These are phyloP conservation scores for Alfaro cultratus DNA, from an alignment of 2,797 vertebrate genomes.

Conservation along the genomic window DNA sequence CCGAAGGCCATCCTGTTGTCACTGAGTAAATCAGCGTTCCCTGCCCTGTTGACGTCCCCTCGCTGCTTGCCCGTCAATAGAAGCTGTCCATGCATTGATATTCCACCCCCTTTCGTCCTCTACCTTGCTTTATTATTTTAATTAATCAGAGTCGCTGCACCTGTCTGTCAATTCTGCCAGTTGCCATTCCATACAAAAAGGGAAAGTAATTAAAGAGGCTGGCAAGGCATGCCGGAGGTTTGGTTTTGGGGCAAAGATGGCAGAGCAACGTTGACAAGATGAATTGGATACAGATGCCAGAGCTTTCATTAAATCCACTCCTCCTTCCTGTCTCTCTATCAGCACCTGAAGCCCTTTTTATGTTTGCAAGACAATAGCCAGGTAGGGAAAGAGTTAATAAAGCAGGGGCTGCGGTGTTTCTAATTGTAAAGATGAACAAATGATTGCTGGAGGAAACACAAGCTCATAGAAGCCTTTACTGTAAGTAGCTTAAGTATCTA, in stretches of 20 bases:
- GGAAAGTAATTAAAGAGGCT: slow-evolving; percentile 81
- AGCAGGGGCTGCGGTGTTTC: slow-evolving; percentile 49
- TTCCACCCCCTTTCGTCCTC: slow-evolving; percentile 45
- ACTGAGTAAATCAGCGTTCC: slow-evolving; percentile 73
- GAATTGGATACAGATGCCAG: slow-evolving; percentile 76
- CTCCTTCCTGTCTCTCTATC: slow-evolving; percentile 28
- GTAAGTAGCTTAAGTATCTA: slow-evolving; percentile 48
- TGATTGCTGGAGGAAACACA: slow-evolving; percentile 63
- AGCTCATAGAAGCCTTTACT: slow-evolving; percentile 39
- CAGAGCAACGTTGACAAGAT: slow-evolving; percentile 73
- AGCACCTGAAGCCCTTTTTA: slow-evolving; percentile 71
- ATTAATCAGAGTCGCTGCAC: slow-evolving; percentile 81
- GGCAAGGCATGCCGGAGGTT: slow-evolving; percentile 75
- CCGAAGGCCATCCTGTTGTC: slow-evolving; percentile 71
- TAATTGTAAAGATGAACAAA: slow-evolving; percentile 70
- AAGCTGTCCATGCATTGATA: slow-evolving; percentile 64
- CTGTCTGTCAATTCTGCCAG: slow-evolving; percentile 77
- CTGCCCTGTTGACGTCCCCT: slow-evolving; percentile 52
- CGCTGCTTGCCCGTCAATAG: slow-evolving; percentile 61
- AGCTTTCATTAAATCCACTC: slow-evolving; percentile 75
- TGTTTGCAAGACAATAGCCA: slow-evolving; percentile 52
- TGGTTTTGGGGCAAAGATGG: slow-evolving; percentile 73
- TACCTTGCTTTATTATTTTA: slow-evolving; percentile 78
- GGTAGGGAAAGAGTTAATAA: slow-evolving; percentile 72
- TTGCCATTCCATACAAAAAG: slow-evolving; percentile 59